Percentiles rank a stretch among this genome's conserved stretches.
phyloP scores from a whole-genome alignment of 64 coral and sea anemone species.

The Acropora tenuis region DNA sequence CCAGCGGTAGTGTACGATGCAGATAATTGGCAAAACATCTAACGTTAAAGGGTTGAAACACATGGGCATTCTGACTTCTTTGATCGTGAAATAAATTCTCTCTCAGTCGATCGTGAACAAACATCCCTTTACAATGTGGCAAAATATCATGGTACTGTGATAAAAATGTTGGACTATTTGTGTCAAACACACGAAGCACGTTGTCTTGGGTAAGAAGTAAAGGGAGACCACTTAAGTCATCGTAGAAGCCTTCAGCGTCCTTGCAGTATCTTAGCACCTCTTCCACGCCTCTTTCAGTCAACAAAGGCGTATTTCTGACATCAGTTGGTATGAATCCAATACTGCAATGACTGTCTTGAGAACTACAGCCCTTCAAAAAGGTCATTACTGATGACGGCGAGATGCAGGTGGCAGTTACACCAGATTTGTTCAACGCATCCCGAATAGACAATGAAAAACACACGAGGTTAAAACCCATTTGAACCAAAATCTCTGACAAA shows the following conservation, averaged over 20 bases:
- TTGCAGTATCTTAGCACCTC: conserved; percentile 52
- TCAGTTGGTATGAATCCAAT: conserved; percentile 20
- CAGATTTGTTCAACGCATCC: not conserved
- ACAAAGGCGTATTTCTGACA: conserved; percentile 27
- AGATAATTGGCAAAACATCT: not conserved
- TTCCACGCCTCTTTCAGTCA: not conserved
- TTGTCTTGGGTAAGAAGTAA: conserved; percentile 56
- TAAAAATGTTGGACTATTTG: not conserved
- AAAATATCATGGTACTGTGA: not conserved
- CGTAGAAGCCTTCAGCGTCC: not conserved
- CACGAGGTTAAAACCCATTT: conserved; percentile 30
- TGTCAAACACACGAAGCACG: not conserved
- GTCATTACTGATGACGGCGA: conserved; percentile 22
- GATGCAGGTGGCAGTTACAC: not conserved
- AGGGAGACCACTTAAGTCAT: conserved; percentile 28
- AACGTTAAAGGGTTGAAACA: conserved; percentile 42
- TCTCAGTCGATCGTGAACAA: conserved; percentile 16
- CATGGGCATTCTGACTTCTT: not conserved
- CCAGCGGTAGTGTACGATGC: not conserved
- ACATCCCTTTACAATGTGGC: not conserved
- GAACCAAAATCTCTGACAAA: conserved; percentile 15
- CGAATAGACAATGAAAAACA: not conserved
- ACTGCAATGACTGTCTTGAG: not conserved
- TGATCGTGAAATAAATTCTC: not conserved
- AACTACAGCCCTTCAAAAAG: conserved; percentile 10